phyloP scores from a whole-genome alignment of 2,797 vertebrate species.

The Enoplosus armatus region DNA sequence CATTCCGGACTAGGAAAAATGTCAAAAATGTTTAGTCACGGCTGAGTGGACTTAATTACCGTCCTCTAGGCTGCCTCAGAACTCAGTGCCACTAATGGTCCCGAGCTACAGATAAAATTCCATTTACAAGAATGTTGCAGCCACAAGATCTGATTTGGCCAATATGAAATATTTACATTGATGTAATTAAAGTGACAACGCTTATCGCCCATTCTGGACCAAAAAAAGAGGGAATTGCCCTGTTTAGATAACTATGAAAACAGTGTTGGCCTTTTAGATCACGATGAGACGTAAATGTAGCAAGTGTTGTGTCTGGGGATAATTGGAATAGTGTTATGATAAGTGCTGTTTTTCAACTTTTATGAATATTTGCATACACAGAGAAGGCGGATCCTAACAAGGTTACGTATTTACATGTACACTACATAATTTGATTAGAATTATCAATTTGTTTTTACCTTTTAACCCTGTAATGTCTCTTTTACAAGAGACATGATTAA shows the following conservation, averaged over 20 bases:
- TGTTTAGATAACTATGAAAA: conserved; percentile 66
- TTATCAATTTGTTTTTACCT: not conserved
- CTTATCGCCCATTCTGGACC: conserved; percentile 73
- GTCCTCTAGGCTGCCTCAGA: conserved; percentile 92
- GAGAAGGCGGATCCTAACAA: conserved; percentile 10
- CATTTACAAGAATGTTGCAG: conserved; percentile 96
- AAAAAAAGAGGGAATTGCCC: conserved; percentile 51
- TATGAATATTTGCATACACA: conserved; percentile 19
- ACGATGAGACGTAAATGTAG: conserved; percentile 34
- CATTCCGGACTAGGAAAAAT: conserved; percentile 97
- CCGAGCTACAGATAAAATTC: conserved; percentile 96
- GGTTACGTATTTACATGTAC: not conserved
- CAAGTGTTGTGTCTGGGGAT: conserved; percentile 35
- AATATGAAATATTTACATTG: conserved; percentile 98
- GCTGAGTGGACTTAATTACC: conserved; percentile 99
- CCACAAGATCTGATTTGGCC: conserved; percentile 96
- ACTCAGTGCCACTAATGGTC: conserved; percentile 94
- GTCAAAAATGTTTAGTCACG: conserved; percentile 99
- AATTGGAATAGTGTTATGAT: conserved; percentile 29
- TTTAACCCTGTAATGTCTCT: not conserved
- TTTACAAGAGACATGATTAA: not conserved
- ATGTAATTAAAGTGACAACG: conserved; percentile 94
- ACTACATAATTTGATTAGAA: not conserved
- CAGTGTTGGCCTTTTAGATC: conserved; percentile 44
- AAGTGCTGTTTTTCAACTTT: conserved; percentile 27